Evolutionary conservation across 2,888 invertebrate species (phyloP), one percentile per base, ranked within the genome.

Genomic region (Tribolium freemani): DNA sequence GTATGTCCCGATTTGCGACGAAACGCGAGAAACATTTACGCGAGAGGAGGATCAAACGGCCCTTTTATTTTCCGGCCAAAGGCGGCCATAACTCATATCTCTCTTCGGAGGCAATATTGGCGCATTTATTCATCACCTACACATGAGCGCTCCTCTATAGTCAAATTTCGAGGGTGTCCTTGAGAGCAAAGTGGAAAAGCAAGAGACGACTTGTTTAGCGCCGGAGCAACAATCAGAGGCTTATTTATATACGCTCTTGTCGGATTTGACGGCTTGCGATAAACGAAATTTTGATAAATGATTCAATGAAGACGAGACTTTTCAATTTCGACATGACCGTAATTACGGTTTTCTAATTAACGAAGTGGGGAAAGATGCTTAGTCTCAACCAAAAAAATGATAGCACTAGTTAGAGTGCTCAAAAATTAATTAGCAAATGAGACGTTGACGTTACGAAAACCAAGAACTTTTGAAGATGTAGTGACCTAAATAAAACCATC

Each of bases 21-120:
- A 11, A 3, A 50, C 13, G 16, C 13, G 16, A 16, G n/a, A 1
- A 4, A 20, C 68, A 64, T 76, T 76, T 71, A 68, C 63, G 44
- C 48, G 70, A 60, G 26, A 26, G 26, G 5, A 26, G 64, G 72
- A 76, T 74, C 72, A 74, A 76, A 74, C 61, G 67, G 69, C 70
- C 69, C 69, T 69, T 75, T 61, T 71, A 69, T 67, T 67, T 67
- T 56, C 54, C 54, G 20, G 63, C 10, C 46, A 64, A 53, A 74
- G 72, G 66, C 68, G 63, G 64, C 70, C 73, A 75, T 74, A 75
- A 75, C 67, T 75, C 69, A 75, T 74, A 69, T 66, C 66, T 63
- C 69, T 72, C 66, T 67, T 60, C 73, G 60, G 71, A 71, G 56
- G 71, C 69, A 56, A 68, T 64, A 68, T 58, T 60, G 9, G 26